Evolutionary conservation across 2,888 invertebrate genomes (phyloP), one percentile per base, ranked within the genome.

Genomic region (Trissonchulus sp.): DNA sequence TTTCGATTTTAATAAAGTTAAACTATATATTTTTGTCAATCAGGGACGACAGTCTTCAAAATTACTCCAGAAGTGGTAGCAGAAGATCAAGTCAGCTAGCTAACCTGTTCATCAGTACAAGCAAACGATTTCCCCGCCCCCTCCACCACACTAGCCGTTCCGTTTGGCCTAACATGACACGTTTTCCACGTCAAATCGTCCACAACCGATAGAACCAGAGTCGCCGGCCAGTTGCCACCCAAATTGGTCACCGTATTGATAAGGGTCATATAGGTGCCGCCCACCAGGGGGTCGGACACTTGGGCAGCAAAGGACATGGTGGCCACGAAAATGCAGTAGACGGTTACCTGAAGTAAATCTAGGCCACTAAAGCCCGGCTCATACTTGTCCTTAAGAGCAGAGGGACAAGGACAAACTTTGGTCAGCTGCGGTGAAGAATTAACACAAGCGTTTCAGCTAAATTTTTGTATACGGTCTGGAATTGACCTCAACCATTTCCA

Each of bases 221-320:
- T 84, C 28, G 81, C 65, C 0, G 98, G 97, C 98, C 97, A 98
- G 84, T 95, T 97, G 2, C 94, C 94, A n/a, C 99, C 99, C 76
- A 99, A 88, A 88, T 99, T 99, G 71, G 91, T 90, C 33, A 98
- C 88, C 0, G 99, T 99, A 85, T 99, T 99, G 28, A 99, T 88
- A 73, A 99, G 88, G 0, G 99, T 99, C 99, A 99, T 99, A 85
- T 99, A 99, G 0, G 99, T 99, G 2, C 99, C 97, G 1, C 99
- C 99, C 0, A 98, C 94, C 0, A 91, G 89, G 0, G 97, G 95
- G 85, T 99, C 99, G 77, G 96, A 96, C 72, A 99, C 90, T 86
- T 93, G 92, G 0, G 98, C 98, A 86, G 94, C 94, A 88, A 99
- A 99, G 15, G 96, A 93, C 96, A 99, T 98, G 76, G 92, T 90